Evolutionary conservation across 2,888 invertebrate genomes (phyloP).

Genomic region (Linyphia triangularis): DNA sequence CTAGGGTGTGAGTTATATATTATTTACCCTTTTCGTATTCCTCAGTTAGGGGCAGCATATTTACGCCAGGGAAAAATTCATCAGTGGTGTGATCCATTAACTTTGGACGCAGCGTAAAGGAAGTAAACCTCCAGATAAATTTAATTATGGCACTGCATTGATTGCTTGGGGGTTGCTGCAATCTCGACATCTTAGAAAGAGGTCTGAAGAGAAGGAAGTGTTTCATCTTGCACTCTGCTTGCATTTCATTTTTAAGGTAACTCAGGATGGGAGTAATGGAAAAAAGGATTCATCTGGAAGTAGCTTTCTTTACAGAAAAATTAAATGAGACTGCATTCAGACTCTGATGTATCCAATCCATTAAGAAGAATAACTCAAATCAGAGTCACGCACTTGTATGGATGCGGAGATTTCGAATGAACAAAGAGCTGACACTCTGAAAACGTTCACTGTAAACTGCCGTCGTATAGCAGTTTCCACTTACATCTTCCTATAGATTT

Average conservation of each 20-base stretch:
- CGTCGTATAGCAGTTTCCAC: no score
- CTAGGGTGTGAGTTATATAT: constrained; percentile 38
- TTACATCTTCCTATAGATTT: no score
- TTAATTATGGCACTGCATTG: constrained; percentile 54
- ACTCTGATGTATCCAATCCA: constrained; percentile 32
- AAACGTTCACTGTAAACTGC: no score
- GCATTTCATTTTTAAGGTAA: constrained; percentile 26
- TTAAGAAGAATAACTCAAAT: constrained; percentile 26
- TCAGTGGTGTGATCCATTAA: constrained; percentile 41
- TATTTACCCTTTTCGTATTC: constrained; percentile 32
- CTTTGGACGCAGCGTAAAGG: constrained; percentile 3
- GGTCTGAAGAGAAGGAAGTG: neutral
- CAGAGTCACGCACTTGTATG: no score
- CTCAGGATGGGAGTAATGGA: constrained; percentile 25
- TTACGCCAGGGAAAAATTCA: constrained; percentile 49
- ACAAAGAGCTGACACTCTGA: no score
- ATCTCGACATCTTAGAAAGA: constrained; percentile 3
- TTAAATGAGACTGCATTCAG: constrained; percentile 13
- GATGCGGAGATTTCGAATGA: no score
- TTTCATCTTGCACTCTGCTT: neutral
- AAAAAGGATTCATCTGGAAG: constrained; percentile 27
- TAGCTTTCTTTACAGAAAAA: constrained; percentile 2
- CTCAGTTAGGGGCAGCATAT: constrained; percentile 20
- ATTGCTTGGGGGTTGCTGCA: constrained; percentile 8
- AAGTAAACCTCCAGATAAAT: constrained; percentile 48